Conservation (phyloP, 2,797 vertebrate species). For the Halcyon leucocephala region DNA sequence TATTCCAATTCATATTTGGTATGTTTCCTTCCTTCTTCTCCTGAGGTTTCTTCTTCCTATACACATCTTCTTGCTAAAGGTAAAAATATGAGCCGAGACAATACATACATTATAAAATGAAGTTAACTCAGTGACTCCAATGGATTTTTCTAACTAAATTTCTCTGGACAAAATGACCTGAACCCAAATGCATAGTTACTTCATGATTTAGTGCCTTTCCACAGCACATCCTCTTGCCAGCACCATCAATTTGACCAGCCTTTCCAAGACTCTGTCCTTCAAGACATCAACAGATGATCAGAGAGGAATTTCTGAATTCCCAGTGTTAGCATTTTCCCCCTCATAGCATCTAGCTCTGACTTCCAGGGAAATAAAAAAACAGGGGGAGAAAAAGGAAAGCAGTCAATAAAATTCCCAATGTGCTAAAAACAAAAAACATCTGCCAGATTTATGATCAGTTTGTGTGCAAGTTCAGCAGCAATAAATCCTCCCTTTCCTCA, state of each 20-base stretch:
- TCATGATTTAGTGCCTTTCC: constrained; percentile 6
- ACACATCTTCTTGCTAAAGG: constrained; percentile 77
- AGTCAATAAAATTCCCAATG: constrained; percentile 63
- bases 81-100: constrained; percentile 30
- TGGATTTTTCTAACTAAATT: not conserved
- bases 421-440: constrained; percentile 61
- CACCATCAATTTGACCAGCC: not conserved
- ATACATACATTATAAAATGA: not conserved
- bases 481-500: constrained; percentile 65
- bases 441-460: constrained; percentile 67
- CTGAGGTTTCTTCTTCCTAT: constrained; percentile 84
- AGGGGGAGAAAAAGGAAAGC: not conserved
- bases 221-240: constrained; percentile 9
- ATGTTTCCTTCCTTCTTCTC: constrained; percentile 83
- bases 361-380: constrained; percentile 18
- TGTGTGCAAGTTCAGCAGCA: constrained; percentile 51
- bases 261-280: constrained; percentile 24
- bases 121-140: not conserved
- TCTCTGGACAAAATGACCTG: not conserved
- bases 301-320: constrained; percentile 36
- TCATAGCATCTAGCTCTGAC: constrained; percentile 7
- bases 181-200: constrained; percentile 31
- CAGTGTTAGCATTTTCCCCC: constrained; percentile 21
- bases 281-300: not conserved
- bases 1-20: constrained; percentile 83